A percentile compares a stretch with the other conserved stretches of the same genome.
phyloP scores from a whole-genome alignment of 2,888 invertebrate genomes.

The Nemoura dubitans region DNA sequence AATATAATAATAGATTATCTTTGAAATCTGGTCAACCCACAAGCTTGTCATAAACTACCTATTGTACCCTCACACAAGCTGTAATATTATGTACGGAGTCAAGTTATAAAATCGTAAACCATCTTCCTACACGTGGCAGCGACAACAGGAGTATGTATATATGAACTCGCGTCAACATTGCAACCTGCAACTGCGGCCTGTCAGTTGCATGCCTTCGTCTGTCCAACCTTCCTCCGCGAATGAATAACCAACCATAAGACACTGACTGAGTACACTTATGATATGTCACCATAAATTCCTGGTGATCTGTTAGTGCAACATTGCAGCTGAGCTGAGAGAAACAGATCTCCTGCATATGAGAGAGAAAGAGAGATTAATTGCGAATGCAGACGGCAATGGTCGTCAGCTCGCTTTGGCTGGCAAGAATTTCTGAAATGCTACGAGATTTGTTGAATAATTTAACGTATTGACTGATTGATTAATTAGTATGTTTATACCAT shows the following conservation, averaged over 20 bases:
- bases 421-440: constrained; percentile 28
- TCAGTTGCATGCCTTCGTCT: too few relatives aligned
- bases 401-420: constrained; percentile 7
- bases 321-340: too few relatives aligned
- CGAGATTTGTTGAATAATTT: constrained; percentile 36
- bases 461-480: constrained; percentile 41
- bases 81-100: background rate
- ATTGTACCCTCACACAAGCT: background rate
- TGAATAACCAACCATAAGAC: constrained; percentile 2
- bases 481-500: constrained; percentile 39
- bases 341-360: background rate
- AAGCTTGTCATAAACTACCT: background rate
- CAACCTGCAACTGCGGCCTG: background rate
- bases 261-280: constrained; percentile 26
- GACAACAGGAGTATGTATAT: background rate
- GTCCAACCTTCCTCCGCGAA: background rate
- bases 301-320: constrained; percentile 31
- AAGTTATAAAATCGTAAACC: constrained; percentile 3
- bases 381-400: constrained; percentile 27
- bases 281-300: constrained; percentile 35
- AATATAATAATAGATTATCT: background rate
- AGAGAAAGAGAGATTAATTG: background rate
- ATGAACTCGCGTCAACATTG: background rate
- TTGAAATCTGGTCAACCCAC: constrained; percentile 13
- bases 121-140: background rate